Percentiles rank a stretch among this genome's conserved stretches.
These are phyloP conservation scores for Peromyscus aztecus DNA, from an alignment of 2,797 vertebrate genomes.

Conservation along the genomic window DNA sequence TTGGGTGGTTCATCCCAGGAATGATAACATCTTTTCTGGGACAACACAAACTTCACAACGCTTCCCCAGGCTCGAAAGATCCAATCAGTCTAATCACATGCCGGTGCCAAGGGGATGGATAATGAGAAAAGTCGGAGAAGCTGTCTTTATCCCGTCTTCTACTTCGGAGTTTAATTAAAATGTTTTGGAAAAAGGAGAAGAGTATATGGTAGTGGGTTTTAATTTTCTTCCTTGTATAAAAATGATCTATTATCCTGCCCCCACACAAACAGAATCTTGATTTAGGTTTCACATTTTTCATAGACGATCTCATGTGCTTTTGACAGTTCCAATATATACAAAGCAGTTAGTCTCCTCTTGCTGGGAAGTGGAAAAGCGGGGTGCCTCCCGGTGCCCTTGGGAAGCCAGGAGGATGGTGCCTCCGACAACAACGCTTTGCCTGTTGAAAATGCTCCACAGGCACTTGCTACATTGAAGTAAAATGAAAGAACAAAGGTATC, in stretches of 20 bases:
- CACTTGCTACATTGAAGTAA: background rate
- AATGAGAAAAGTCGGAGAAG: constrained; percentile 16
- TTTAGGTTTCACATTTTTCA: constrained; percentile 21
- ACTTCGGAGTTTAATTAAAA: constrained; percentile 61
- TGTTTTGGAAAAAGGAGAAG: background rate
- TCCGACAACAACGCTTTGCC: background rate
- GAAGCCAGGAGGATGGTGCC: background rate
- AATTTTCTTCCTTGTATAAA: constrained; percentile 56
- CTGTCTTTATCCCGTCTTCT: background rate
- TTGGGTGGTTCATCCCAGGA: background rate
- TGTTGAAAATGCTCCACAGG: background rate
- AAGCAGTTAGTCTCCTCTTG: background rate
- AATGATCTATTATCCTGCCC: constrained; percentile 48
- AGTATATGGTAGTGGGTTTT: background rate
- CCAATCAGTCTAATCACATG: background rate
- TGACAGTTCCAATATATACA: background rate
- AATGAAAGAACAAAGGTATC: background rate
- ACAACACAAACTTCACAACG: background rate
- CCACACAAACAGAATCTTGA: constrained; percentile 40
- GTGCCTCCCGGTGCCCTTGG: background rate
- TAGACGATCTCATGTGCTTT: constrained; percentile 8
- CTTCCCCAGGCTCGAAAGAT: background rate
- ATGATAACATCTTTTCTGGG: background rate
- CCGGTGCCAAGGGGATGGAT: background rate
- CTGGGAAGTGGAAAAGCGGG: background rate